phyloP scores from a whole-genome alignment of 2,888 invertebrate genomes.

The Bhutanitis thaidina region DNA sequence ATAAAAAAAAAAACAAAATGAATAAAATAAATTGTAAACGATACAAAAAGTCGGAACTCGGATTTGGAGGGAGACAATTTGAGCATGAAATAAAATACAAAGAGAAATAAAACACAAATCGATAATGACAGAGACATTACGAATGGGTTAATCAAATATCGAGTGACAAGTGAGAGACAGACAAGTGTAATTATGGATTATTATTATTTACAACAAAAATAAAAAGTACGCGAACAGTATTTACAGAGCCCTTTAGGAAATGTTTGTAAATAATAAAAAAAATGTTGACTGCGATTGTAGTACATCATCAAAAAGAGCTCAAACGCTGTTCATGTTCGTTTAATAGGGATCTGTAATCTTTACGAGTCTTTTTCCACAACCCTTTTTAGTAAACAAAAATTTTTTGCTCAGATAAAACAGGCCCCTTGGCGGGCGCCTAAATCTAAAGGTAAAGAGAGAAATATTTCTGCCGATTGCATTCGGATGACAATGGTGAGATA shows the following conservation, averaged over 20 bases:
- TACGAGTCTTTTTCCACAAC: conserved; percentile 73
- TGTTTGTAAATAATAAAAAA: conserved; percentile 24
- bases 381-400: conserved; percentile 45
- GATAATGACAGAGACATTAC: conserved; percentile 50
- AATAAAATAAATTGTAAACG: conserved; percentile 41
- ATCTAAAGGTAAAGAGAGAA: conserved; percentile 16
- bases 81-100: conserved; percentile 42
- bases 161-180: conserved; percentile 54
- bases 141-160: conserved; percentile 60
- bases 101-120: conserved; percentile 55
- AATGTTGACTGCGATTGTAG: neutral
- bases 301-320: conserved; percentile 50
- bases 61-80: conserved; percentile 77
- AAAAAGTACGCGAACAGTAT: conserved; percentile 33
- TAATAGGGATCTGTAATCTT: conserved; percentile 21
- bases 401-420: conserved; percentile 20
- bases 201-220: conserved; percentile 52
- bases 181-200: conserved; percentile 54
- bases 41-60: conserved; percentile 54
- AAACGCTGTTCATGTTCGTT: conserved; percentile 13
- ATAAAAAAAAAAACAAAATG: conserved; percentile 39
- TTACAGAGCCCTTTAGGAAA: conserved; percentile 41
- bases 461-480: conserved; percentile 28
- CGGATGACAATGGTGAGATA: conserved; percentile 29
- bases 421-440: conserved; percentile 27